These are phyloP conservation scores for Idris sp. DNA, from an alignment of 1,140 invertebrate genomes.

Conservation along the genomic window DNA sequence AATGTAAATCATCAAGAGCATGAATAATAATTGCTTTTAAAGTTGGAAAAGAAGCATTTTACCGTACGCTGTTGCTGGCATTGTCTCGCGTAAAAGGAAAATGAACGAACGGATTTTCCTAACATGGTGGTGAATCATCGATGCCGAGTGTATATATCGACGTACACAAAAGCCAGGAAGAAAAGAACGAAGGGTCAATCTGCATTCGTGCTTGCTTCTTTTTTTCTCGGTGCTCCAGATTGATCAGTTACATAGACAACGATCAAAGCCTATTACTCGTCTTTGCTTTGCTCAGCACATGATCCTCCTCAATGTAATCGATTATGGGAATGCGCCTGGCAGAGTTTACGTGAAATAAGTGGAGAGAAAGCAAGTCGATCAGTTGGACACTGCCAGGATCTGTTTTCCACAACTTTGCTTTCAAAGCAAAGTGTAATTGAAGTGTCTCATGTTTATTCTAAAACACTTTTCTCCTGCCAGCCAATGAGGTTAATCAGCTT, in stretches of 20 bases:
- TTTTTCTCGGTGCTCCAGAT: conserved; percentile 43
- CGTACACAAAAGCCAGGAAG: conserved; percentile 16
- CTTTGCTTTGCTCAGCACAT: conserved; percentile 26
- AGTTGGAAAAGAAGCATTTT: conserved; percentile 5
- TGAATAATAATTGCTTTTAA: background rate
- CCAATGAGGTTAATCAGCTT: conserved; percentile 17
- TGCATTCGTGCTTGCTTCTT: conserved; percentile 39
- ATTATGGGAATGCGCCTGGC: conserved; percentile 45
- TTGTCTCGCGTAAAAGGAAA: conserved; percentile 75
- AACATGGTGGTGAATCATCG: conserved; percentile 68
- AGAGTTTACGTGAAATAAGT: conserved; percentile 32
- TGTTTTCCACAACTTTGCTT: conserved; percentile 45
- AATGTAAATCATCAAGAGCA: conserved; percentile 24
- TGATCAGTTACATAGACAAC: conserved; percentile 40
- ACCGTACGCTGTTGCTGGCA: conserved; percentile 25
- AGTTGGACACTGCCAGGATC: conserved; percentile 26
- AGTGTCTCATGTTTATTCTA: conserved; percentile 31
- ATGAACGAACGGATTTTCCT: conserved; percentile 68
- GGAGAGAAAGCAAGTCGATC: conserved; percentile 38
- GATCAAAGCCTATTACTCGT: conserved; percentile 48
- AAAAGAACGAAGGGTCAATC: conserved; percentile 16
- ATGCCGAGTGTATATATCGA: conserved; percentile 13
- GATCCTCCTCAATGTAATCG: conserved; percentile 47
- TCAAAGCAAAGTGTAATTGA: conserved; percentile 50
- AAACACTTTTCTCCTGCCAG: conserved; percentile 15